Percentiles rank a stretch among this genome's conserved stretches.
Conservation (phyloP, 2,888 invertebrate species). For the Trichogramma evanescens region DNA sequence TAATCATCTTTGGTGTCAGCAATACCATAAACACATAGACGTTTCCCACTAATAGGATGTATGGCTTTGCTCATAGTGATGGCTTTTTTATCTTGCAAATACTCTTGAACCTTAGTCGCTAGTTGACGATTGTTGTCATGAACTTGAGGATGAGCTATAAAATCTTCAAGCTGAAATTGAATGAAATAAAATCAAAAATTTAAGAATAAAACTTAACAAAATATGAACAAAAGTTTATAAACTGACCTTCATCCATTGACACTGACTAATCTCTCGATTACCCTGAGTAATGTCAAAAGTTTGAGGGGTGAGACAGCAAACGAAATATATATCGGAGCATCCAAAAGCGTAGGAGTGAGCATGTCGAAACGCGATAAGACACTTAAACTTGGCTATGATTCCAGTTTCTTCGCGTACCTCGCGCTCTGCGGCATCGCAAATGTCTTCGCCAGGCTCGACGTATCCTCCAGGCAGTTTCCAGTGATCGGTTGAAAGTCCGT, state of each 20-base stretch:
- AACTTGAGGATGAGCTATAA: constrained; percentile 63
- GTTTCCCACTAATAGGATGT: constrained; percentile 49
- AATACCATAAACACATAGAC: constrained; percentile 41
- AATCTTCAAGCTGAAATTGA: constrained; percentile 53
- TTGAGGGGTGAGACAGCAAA: constrained; percentile 65
- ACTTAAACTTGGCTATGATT: constrained; percentile 66
- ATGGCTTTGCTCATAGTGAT: constrained; percentile 53
- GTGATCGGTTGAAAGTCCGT: constrained; percentile 30
- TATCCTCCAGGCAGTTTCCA: constrained; percentile 94
- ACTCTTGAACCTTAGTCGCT: constrained; percentile 61
- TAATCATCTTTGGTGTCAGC: constrained; percentile 11
- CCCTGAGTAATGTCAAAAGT: constrained; percentile 61
- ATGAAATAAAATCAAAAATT: constrained; percentile 10
- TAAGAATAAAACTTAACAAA: neutral
- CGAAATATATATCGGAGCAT: constrained; percentile 81
- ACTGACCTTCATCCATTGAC: constrained; percentile 74
- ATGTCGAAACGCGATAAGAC: constrained; percentile 72
- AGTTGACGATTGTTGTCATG: constrained; percentile 65
- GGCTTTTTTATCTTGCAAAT: constrained; percentile 56
- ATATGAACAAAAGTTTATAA: neutral
- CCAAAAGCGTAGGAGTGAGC: constrained; percentile 68
- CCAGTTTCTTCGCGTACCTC: constrained; percentile 91
- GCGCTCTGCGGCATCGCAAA: constrained; percentile 72
- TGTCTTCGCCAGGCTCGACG: constrained; percentile 80
- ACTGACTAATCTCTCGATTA: constrained; percentile 69